Base-by-base conservation (phyloP, 2,113 vertebrate species). In the Trematocara macrostoma region DNA sequence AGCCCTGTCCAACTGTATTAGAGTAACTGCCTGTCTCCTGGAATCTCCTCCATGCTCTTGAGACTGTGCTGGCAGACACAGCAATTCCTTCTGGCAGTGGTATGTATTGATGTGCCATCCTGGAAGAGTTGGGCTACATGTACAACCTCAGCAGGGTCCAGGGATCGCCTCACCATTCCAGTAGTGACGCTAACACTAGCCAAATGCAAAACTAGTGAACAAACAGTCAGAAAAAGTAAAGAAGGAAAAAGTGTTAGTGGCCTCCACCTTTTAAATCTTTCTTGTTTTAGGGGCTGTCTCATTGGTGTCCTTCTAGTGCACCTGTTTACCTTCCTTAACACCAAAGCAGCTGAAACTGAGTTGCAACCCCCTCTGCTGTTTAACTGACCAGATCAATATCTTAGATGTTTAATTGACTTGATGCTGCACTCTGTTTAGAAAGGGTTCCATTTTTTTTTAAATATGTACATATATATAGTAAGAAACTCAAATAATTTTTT, bases 101-200 rank as follows among this genome's bases (percentile, higher is more conserved):
- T 3, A 38, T 1, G 0, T 64, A 38, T 64, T 20, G 34, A 38
- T 64, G 34, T 64, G 59, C 34, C 34, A 38, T 5, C 59, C 18
- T 64, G 59, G 59, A 64, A 38, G 59, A 64, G 18, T 38, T 64
- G 59, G 59, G 59, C 34, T 64, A 64, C 34, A 38, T 38, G 34
- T 20, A 20, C 34, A 67, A 67, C 34, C 61, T 38, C 61, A 38
- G 61, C 11, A 67, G 11, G 61, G 18, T 67, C 18, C 61, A 20
- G 6, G 61, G 34, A 67, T 67, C 0, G 6, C 61, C 34, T 38
- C 61, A 67, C 34, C 4, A 38, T 67, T 20, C 34, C 4, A 67
- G 34, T 38, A 67, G 34, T 2, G 34, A 0, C 0, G 11, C 61
- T 1, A 38, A 8, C 61, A 38, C 61, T 12, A 12, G 61, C 61